A percentile compares a stretch with the other conserved stretches of the same genome.
Evolutionary conservation across 2,113 vertebrate species (phyloP).

Genomic region (Scolopax mira): DNA sequence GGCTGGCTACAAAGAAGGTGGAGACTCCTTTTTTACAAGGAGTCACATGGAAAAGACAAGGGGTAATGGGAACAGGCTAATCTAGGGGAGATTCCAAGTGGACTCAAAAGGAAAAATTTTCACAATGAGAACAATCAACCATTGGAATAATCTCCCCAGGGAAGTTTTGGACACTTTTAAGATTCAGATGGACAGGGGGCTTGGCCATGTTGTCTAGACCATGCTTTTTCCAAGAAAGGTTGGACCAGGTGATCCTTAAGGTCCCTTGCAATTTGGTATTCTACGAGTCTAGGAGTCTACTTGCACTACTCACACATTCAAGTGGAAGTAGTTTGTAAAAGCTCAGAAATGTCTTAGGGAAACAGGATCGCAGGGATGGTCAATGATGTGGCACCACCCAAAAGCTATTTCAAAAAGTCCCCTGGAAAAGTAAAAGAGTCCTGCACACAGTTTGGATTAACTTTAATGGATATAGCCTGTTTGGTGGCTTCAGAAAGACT

Average conservation of each 20-base stretch:
- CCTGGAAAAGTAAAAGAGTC: not conserved
- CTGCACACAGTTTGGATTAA: not conserved
- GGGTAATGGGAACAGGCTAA: not conserved
- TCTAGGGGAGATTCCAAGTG: not conserved
- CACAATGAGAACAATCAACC: too few relatives aligned
- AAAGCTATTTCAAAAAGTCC: not conserved
- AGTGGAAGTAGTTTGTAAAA: not conserved
- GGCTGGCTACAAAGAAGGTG: not conserved
- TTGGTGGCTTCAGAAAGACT: not conserved
- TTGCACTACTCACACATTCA: not conserved
- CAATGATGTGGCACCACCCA: not conserved
- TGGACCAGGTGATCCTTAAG: not conserved
- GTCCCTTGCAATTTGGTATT: not conserved
- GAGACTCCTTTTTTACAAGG: not conserved
- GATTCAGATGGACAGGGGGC: not conserved
- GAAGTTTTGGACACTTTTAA: not conserved
- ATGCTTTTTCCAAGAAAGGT: not conserved
- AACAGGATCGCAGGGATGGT: fast-evolving
- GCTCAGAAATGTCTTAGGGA: not conserved
- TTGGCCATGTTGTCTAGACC: not conserved
- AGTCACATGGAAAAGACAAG: not conserved
- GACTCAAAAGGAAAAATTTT: not conserved
- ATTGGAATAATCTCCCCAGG: not conserved
- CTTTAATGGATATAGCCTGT: not conserved
- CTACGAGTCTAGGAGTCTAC: not conserved